Conservation (phyloP, 2,888 invertebrate genomes). For the Nowickia ferox region DNA sequence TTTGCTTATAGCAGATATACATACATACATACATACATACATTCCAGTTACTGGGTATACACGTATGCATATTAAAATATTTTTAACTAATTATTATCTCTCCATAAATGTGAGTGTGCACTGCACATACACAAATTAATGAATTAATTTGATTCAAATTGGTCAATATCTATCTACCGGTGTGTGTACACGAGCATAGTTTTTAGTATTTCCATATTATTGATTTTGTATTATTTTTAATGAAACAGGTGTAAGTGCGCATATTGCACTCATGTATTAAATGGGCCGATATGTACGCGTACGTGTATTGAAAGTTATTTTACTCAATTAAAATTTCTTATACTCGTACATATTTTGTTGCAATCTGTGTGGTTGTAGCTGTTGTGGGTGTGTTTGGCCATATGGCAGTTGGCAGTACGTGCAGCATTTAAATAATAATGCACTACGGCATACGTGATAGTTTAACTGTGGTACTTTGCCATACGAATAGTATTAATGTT, state of each 20-base stretch:
- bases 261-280: not conserved
- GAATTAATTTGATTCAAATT: conserved; percentile 54
- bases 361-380: conserved; percentile 20
- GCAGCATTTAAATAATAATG: conserved; percentile 20
- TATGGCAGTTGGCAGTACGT: conserved; percentile 31
- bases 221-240: not conserved
- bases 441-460: conserved; percentile 37
- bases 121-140: conserved; percentile 18
- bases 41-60: not conserved
- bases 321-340: conserved; percentile 66
- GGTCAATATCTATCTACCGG: conserved; percentile 31
- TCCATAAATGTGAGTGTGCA: conserved; percentile 7
- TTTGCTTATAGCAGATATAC: too few species aligned
- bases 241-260: conserved; percentile 22
- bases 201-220: conserved; percentile 3
- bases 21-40: not conserved
- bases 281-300: conserved; percentile 32
- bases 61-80: not conserved
- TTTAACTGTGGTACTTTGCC: conserved; percentile 30
- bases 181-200: not conserved
- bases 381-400: not conserved
- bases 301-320: conserved; percentile 61
- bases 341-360: conserved; percentile 26
- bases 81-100: not conserved
- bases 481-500: conserved; percentile 49